A percentile compares a stretch with the other conserved stretches of the same genome.
These are phyloP conservation scores for Sceloporus tristichus DNA, from an alignment of 2,113 vertebrate species.

Conservation along the genomic window DNA sequence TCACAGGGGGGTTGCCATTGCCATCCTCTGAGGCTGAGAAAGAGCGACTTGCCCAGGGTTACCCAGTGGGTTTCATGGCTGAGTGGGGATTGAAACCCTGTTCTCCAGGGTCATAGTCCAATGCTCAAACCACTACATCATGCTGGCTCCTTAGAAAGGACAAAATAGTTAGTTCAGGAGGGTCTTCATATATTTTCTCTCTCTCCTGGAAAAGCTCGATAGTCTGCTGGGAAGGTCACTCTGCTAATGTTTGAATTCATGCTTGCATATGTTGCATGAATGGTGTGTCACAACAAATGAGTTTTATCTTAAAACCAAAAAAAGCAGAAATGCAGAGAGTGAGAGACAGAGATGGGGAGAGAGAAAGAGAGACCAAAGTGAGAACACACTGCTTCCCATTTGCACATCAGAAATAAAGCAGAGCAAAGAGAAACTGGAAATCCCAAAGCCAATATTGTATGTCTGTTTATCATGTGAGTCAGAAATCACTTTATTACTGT, in stretches of 20 bases:
- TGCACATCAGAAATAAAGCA: neutral
- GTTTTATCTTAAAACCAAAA: constrained; percentile 5
- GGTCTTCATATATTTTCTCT: neutral
- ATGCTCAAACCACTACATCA: too few species aligned
- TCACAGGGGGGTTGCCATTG: too few species aligned
- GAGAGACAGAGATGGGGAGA: neutral
- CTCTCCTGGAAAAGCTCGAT: neutral
- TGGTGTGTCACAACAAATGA: neutral
- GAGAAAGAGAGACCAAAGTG: neutral
- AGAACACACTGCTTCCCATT: neutral
- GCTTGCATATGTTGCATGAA: neutral
- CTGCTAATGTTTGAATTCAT: neutral
- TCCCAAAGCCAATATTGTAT: constrained; percentile 2
- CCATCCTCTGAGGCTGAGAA: too few species aligned
- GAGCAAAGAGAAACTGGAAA: neutral
- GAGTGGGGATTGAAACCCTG: too few species aligned
- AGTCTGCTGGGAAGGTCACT: neutral
- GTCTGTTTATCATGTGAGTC: neutral
- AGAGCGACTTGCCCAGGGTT: too few species aligned
- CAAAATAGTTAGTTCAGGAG: neutral
- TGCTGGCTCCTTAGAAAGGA: neutral
- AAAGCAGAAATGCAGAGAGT: neutral
- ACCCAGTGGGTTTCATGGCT: too few species aligned
- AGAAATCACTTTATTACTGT: neutral
- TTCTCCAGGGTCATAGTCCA: too few species aligned